These are phyloP conservation scores for Eumerus sabulonum DNA, from an alignment of 2,888 invertebrate species.

Conservation along the genomic window DNA sequence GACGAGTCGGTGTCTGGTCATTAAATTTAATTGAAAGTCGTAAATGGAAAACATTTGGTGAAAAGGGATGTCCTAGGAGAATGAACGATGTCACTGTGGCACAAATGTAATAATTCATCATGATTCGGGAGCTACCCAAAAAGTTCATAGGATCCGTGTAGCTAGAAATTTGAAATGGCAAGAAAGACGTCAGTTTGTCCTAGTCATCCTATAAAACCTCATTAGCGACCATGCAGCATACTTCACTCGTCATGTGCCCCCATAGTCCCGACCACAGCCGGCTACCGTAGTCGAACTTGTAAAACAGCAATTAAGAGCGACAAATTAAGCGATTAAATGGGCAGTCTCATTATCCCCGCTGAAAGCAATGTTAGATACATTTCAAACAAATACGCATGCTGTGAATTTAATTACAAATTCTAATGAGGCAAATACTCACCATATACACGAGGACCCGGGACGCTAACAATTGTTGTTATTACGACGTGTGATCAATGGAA, in stretches of 20 bases:
- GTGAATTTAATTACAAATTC: constrained; percentile 29
- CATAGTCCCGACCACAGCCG: too few relatives aligned
- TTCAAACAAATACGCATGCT: constrained; percentile 2
- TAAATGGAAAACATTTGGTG: constrained; percentile 8
- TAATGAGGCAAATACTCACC: constrained; percentile 4
- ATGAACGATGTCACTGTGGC: neutral
- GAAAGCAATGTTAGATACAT: neutral
- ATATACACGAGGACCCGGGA: neutral
- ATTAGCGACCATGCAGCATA: too few relatives aligned
- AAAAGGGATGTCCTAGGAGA: neutral
- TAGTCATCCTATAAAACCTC: too few relatives aligned
- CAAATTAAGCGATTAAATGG: constrained; percentile 16
- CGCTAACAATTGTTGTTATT: constrained; percentile 14
- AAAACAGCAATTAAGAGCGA: constrained; percentile 19
- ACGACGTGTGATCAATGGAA: constrained; percentile 26
- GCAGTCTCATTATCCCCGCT: constrained; percentile 6
- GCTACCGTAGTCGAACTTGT: neutral
- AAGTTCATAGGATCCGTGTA: neutral
- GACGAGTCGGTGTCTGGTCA: constrained; percentile 8
- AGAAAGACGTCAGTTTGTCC: neutral
- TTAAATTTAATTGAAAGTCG: constrained; percentile 40
- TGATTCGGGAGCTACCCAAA: neutral
- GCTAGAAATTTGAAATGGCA: neutral
- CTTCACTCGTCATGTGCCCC: too few relatives aligned
- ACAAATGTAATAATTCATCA: too few relatives aligned